Evolutionary conservation across 2,888 invertebrate species (phyloP), one percentile per base, ranked within the genome.

Genomic region (Criorhina ranunculi): DNA sequence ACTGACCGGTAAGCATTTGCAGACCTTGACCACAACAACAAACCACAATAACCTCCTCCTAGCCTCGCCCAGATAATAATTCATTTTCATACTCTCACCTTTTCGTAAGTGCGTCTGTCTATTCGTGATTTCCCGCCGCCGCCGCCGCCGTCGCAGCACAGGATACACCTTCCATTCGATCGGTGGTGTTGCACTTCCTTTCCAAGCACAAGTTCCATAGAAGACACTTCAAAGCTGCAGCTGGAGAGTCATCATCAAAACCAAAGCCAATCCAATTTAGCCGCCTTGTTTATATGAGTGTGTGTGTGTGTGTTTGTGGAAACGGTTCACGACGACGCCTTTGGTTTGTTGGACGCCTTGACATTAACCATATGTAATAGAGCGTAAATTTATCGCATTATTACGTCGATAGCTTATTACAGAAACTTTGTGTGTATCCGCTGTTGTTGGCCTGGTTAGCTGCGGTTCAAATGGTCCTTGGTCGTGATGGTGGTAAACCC

Each of bases 1-100:
- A 35, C 17, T 24, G 24, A 24, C 24, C 4, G 9, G 24, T 5
- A n/a, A 35, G 35, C 59, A 70, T 42, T 49, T 1, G 24, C 60
- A 69, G 73, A 59, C 79, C 79, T 79, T 85, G 83, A 85, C 62
- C 75, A 64, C 37, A 51, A 64, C 35, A 57, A 60, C 37, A 53
- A 12, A 55, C 67, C 62, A 57, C 55, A 57, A 66, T 55, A 75
- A 66, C 64, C 73, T 57, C 75, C 79, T 57, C 15, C 67, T 24
- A 66, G 66, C 80, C 69, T 80, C 75, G 75, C 80, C 80, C 85
- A 85, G 57, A 53, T 70, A 64, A 85, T 85, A 85, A 85, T 60
- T 85, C 85, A 85, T 80, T 85, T 85, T 85, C 75, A 80, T 76
- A 76, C 80, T 85, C 80, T 85, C 85, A 85, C 85, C 80, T 85